Evolutionary conservation across 2,888 invertebrate species (phyloP).

Genomic region (Caenorhabditis uteleia): DNA sequence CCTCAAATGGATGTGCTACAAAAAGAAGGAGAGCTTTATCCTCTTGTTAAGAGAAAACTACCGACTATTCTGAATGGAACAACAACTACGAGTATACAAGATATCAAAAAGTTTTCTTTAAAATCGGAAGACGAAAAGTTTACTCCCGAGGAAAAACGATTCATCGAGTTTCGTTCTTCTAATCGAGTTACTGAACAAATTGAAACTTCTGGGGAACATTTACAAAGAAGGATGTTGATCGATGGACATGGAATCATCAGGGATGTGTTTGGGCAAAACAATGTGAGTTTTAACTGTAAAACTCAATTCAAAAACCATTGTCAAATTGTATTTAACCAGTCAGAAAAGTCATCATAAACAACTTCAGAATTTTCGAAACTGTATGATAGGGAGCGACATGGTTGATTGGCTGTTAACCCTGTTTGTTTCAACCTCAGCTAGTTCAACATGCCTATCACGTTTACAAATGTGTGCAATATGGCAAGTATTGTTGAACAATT

Average conservation of each 20-base stretch:
- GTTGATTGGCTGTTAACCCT: constrained; percentile 80
- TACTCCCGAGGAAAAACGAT: constrained; percentile 5
- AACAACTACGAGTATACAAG: too few relatives aligned
- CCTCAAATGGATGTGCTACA: too few relatives aligned
- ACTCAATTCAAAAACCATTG: too few relatives aligned
- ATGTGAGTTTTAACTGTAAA: constrained; percentile 29
- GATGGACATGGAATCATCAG: constrained; percentile 52
- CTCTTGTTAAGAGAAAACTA: too few relatives aligned
- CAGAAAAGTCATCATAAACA: background rate
- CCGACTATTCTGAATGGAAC: too few relatives aligned
- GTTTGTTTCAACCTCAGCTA: constrained; percentile 41
- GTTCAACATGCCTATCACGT: constrained; percentile 26
- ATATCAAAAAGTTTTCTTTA: background rate
- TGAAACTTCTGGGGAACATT: constrained; percentile 8
- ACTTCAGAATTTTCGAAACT: constrained; percentile 71
- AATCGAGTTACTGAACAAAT: constrained; percentile 8
- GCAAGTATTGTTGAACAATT: constrained; percentile 83
- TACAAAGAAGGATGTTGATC: constrained; percentile 28
- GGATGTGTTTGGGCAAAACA: constrained; percentile 49
- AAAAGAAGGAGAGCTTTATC: too few relatives aligned
- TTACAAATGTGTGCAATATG: constrained; percentile 77
- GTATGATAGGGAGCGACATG: constrained; percentile 82
- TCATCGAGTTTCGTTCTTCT: constrained; percentile 26
- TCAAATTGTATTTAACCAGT: background rate
- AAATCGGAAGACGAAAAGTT: too few relatives aligned